phyloP scores from a whole-genome alignment of 2,797 vertebrate species.

The Bufotes viridis region DNA sequence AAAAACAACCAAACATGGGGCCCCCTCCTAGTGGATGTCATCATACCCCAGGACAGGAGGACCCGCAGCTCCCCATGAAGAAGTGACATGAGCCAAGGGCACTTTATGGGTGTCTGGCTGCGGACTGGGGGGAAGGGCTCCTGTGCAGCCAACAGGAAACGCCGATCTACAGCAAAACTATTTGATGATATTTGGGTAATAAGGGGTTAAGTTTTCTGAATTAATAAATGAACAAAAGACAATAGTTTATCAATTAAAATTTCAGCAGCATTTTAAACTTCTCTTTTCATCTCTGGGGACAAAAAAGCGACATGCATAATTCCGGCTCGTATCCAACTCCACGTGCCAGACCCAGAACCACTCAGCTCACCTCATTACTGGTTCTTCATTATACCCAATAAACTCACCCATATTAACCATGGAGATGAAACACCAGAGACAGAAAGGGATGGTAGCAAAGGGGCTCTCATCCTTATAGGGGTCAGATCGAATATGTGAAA shows the following conservation, averaged over 20 bases:
- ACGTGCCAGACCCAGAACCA: background rate
- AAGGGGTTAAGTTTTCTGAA: background rate
- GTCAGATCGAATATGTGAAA: background rate
- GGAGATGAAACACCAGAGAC: background rate
- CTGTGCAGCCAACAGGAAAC: background rate
- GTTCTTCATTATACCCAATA: background rate
- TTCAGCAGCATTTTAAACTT: background rate
- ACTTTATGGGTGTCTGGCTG: background rate
- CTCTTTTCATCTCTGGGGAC: background rate
- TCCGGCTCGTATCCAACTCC: background rate
- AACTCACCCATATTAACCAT: background rate
- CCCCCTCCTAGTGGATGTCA: background rate
- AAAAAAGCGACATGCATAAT: background rate
- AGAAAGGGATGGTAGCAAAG: background rate
- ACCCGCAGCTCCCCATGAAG: background rate
- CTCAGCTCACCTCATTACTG: background rate
- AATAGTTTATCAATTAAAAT: background rate
- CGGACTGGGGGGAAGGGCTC: background rate
- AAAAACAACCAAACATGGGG: background rate
- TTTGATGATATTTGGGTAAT: too few relatives aligned
- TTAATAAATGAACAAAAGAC: background rate
- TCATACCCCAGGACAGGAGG: background rate
- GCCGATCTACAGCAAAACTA: background rate
- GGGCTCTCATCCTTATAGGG: background rate
- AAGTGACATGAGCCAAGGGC: background rate